Percentiles rank a stretch among this genome's conserved stretches.
Conservation (phyloP, 1,140 invertebrate species). For the Drosophila sturtevanti region DNA sequence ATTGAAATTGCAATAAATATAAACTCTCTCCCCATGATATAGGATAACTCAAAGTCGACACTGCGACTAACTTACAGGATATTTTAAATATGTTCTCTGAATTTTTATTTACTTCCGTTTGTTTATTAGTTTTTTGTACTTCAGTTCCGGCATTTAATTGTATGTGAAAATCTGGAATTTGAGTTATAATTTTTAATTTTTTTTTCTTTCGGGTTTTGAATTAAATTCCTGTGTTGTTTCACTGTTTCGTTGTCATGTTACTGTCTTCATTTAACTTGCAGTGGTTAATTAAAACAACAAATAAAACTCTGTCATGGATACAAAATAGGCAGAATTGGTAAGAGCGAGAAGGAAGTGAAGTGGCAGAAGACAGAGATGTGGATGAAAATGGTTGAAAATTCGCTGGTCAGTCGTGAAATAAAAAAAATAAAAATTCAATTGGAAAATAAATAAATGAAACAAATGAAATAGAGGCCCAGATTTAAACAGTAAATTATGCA, state of each 20-base stretch:
- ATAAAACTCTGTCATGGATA: conserved; percentile 19
- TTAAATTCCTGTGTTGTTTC: conserved; percentile 20
- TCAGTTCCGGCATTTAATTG: conserved; percentile 68
- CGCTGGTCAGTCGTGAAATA: background rate
- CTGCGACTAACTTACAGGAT: background rate
- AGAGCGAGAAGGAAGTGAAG: background rate
- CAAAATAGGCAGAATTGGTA: background rate
- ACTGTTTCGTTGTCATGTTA: conserved; percentile 54
- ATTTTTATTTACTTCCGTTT: conserved; percentile 68
- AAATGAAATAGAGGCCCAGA: background rate
- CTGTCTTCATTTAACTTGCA: conserved; percentile 70
- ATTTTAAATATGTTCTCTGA: conserved; percentile 21
- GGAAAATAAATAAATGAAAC: background rate
- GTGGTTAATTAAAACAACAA: conserved; percentile 69
- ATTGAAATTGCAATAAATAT: background rate
- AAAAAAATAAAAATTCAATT: background rate
- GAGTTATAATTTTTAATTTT: conserved; percentile 9
- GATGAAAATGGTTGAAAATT: background rate
- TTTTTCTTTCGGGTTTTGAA: conserved; percentile 28
- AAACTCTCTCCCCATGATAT: background rate
- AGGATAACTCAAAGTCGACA: background rate
- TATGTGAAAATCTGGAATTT: conserved; percentile 36
- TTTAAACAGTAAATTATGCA: background rate
- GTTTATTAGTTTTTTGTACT: conserved; percentile 73
- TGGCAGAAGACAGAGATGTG: too few relatives aligned